A percentile compares a stretch with the other conserved stretches of the same genome.
Evolutionary conservation across 2,113 vertebrate genomes (phyloP).

Genomic region (Sterna hirundo): DNA sequence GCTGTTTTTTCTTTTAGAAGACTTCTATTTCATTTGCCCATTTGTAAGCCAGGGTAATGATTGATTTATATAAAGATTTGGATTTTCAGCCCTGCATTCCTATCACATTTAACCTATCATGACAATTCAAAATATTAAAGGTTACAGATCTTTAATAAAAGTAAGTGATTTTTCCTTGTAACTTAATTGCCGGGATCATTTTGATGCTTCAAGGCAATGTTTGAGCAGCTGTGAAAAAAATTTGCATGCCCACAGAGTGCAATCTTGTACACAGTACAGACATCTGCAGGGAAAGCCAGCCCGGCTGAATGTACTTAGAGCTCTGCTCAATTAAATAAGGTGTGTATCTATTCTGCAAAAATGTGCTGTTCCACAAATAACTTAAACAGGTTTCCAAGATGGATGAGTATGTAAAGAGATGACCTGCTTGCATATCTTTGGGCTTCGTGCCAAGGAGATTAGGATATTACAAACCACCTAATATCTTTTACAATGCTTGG

Average conservation of each 20-base stretch:
- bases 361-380: neutral
- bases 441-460: neutral
- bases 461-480: neutral
- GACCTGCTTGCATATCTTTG: neutral
- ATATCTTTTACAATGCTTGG: neutral
- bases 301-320: neutral
- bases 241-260: neutral
- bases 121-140: conserved; percentile 3
- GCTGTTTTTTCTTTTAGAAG: neutral
- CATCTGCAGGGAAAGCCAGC: neutral
- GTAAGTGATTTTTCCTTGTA: neutral
- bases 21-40: neutral
- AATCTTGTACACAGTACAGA: neutral
- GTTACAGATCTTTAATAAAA: neutral
- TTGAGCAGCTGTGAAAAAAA: conserved; percentile 34
- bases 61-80: neutral
- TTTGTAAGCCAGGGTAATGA: neutral
- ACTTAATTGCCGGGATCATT: conserved; percentile 9
- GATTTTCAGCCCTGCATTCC: neutral
- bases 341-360: neutral
- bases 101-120: neutral
- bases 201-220: conserved; percentile 4
- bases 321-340: neutral
- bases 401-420: neutral
- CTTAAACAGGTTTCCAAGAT: neutral